A percentile compares a stretch with the other conserved stretches of the same genome.
These are phyloP conservation scores for Petrolisthes manimaculis DNA, from an alignment of 2,888 invertebrate genomes.

Conservation along the genomic window DNA sequence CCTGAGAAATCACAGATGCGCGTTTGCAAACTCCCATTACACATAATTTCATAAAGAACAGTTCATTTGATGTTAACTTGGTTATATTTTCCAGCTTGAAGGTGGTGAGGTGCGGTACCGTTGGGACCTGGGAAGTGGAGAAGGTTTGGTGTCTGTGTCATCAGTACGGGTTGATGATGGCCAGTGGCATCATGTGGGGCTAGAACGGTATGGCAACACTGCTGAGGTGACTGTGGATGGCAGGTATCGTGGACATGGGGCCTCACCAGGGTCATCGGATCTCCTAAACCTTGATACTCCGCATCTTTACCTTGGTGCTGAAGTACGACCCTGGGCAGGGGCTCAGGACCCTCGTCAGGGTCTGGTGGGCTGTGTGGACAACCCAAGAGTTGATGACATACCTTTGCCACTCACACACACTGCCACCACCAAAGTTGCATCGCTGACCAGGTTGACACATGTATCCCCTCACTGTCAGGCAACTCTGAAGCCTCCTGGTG, in stretches of 20 bases:
- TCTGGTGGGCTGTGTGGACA: slow-evolving; percentile 92
- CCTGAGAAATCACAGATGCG: background rate
- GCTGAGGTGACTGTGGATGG: slow-evolving; percentile 79
- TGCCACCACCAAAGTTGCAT: slow-evolving; percentile 73
- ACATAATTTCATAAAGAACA: too few relatives aligned
- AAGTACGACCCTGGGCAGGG: slow-evolving; percentile 73
- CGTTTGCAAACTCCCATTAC: background rate
- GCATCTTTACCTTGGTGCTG: slow-evolving; percentile 87
- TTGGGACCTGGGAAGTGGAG: slow-evolving; percentile 93
- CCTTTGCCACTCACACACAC: slow-evolving; percentile 83
- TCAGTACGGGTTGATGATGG: slow-evolving; percentile 86
- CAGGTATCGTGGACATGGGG: slow-evolving; percentile 71
- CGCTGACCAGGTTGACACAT: slow-evolving; percentile 68
- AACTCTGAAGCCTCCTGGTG: slow-evolving; percentile 75
- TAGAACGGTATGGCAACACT: slow-evolving; percentile 85
- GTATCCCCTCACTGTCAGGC: slow-evolving; percentile 69
- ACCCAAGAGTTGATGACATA: slow-evolving; percentile 82
- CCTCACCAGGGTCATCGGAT: slow-evolving; percentile 84
- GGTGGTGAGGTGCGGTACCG: slow-evolving; percentile 90
- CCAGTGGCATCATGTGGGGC: slow-evolving; percentile 81
- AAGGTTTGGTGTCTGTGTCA: slow-evolving; percentile 83
- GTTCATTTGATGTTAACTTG: background rate
- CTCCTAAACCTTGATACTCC: slow-evolving; percentile 88
- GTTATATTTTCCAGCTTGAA: slow-evolving; percentile 71
- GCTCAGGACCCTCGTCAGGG: slow-evolving; percentile 72